Evolutionary conservation across 2,113 vertebrate species (phyloP).

Genomic region (Typhlomys cinereus): DNA sequence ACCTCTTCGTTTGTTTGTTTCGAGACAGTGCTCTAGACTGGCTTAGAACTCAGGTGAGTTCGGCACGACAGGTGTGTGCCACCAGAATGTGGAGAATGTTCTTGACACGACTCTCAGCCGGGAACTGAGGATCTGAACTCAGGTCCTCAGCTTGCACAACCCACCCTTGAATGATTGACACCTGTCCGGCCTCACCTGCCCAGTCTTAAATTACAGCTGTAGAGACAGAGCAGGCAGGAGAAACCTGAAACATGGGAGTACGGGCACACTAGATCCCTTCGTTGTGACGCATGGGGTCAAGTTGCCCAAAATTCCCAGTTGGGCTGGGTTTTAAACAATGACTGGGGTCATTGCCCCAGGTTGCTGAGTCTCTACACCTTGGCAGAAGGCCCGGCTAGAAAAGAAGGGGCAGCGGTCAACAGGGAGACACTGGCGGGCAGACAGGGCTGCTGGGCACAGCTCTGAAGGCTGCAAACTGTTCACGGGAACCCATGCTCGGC

Average conservation of each 20-base stretch:
- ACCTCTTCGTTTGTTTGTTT: neutral
- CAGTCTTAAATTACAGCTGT: neutral
- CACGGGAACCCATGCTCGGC: no score
- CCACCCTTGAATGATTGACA: no score
- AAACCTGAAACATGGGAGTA: no score
- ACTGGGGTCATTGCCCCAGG: slow-evolving; percentile 36
- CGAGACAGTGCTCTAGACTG: neutral
- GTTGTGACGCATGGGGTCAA: neutral
- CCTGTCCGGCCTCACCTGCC: neutral
- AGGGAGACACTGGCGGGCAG: neutral
- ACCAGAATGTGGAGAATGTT: no score
- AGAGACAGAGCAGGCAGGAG: neutral
- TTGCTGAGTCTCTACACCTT: slow-evolving; percentile 71
- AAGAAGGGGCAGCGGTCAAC: slow-evolving; percentile 8
- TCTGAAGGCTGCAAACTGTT: neutral
- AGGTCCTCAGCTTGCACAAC: no score
- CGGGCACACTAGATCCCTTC: neutral
- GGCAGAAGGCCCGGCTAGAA: slow-evolving; percentile 46
- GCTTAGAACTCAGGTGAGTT: neutral
- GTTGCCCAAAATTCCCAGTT: slow-evolving; percentile 50
- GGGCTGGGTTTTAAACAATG: slow-evolving; percentile 70
- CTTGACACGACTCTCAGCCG: no score
- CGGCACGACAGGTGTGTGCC: neutral
- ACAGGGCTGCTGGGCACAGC: neutral
- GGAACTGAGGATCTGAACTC: no score